A percentile compares a stretch with the other conserved stretches of the same genome.
These are phyloP conservation scores for Lathamus discolor DNA, from an alignment of 2,113 vertebrate species.

Conservation along the genomic window DNA sequence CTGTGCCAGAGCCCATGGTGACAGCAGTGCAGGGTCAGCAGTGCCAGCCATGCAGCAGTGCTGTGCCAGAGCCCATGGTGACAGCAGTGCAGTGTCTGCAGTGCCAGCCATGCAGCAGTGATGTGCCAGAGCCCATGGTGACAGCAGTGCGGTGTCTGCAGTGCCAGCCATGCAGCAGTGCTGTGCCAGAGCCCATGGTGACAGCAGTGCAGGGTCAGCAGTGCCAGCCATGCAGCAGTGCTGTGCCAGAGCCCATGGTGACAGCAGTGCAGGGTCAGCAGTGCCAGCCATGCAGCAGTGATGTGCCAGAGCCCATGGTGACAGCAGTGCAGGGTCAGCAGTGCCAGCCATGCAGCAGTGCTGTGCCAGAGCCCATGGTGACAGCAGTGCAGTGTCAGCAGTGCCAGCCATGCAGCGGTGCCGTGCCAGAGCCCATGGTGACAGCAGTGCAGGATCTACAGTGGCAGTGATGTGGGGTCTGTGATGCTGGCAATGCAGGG, in stretches of 20 bases:
- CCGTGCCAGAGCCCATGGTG: not conserved
- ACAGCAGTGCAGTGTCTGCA: no score
- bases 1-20: not conserved
- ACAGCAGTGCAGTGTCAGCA: no score
- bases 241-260: not conserved
- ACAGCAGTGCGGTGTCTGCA: no score
- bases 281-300: not conserved
- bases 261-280: accelerated
- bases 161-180: not conserved
- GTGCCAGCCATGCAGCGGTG: not conserved
- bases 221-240: no score
- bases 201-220: not conserved
- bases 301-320: not conserved
- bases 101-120: not conserved
- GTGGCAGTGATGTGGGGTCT: not conserved
- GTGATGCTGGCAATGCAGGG: not conserved
- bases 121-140: not conserved
- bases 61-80: not conserved
- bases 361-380: not conserved
- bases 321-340: not conserved
- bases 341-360: not conserved
- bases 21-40: not conserved
- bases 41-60: not conserved
- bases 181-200: not conserved
- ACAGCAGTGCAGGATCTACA: not conserved